phyloP scores from a whole-genome alignment of 2,113 vertebrate species.

The Thermophis baileyi region DNA sequence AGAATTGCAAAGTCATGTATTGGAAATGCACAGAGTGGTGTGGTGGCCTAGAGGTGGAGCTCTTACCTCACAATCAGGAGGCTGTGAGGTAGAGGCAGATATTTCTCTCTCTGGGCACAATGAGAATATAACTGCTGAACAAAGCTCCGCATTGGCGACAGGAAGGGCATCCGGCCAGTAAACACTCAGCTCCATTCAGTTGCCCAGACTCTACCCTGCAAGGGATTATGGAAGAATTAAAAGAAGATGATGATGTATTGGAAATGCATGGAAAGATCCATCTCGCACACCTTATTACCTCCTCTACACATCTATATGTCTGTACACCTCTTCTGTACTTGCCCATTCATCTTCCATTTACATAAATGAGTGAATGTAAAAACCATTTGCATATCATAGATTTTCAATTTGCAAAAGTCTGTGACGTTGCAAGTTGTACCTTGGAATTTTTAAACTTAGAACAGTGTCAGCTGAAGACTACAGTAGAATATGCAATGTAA shows the following conservation, averaged over 20 bases:
- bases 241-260: too few species aligned
- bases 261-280: neutral
- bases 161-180: too few species aligned
- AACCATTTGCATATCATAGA: neutral
- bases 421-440: neutral
- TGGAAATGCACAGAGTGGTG: neutral
- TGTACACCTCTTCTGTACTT: neutral
- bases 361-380: neutral
- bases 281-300: neutral
- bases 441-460: neutral
- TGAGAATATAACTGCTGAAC: too few species aligned
- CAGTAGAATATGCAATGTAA: neutral
- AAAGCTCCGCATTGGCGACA: too few species aligned
- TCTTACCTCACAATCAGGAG: too few species aligned
- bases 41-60: too few species aligned
- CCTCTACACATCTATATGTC: neutral
- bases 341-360: neutral
- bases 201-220: too few species aligned
- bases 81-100: too few species aligned
- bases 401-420: neutral
- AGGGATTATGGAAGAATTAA: too few species aligned
- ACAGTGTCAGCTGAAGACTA: neutral
- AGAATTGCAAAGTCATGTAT: neutral
- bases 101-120: too few species aligned
- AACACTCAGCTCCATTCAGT: too few species aligned